Evolutionary conservation across 1,140 invertebrate species (phyloP).

Genomic region (Drosophila obscura): DNA sequence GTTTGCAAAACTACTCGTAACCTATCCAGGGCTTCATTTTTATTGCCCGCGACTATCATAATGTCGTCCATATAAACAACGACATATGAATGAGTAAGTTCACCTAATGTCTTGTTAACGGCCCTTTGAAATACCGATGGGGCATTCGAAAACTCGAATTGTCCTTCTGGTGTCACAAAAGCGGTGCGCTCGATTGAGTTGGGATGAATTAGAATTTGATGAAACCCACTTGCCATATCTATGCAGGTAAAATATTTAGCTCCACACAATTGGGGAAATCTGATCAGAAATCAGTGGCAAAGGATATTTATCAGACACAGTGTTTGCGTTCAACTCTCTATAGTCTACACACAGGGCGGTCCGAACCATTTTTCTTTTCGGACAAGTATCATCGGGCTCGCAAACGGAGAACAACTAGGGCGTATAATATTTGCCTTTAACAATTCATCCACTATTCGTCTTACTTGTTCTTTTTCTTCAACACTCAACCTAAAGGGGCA

Average conservation of each 20-base stretch:
- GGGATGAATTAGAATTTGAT: conserved; percentile 5
- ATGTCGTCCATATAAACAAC: too few species aligned
- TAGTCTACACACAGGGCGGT: conserved; percentile 7
- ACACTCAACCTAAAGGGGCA: conserved; percentile 8
- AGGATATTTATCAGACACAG: conserved; percentile 16
- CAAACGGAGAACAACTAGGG: not conserved
- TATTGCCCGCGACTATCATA: not conserved
- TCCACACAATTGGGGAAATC: not conserved
- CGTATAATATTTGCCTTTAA: conserved; percentile 15
- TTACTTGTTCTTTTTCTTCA: conserved; percentile 6
- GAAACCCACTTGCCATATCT: conserved; percentile 16
- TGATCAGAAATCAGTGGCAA: conserved; percentile 8
- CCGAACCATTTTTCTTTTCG: conserved; percentile 6
- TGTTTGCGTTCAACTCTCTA: conserved; percentile 3
- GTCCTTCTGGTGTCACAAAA: conserved; percentile 13
- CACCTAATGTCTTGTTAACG: not conserved
- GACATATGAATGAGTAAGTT: not conserved
- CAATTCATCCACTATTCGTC: not conserved
- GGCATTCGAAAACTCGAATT: conserved; percentile 1
- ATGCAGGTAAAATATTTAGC: conserved; percentile 1
- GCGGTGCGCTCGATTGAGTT: conserved; percentile 2
- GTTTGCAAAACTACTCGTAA: not conserved
- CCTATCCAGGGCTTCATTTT: not conserved
- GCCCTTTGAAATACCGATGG: not conserved
- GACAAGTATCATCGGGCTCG: conserved; percentile 16